Evolutionary conservation across 2,797 vertebrate species (phyloP).

Genomic region (Serranus cabrilla): DNA sequence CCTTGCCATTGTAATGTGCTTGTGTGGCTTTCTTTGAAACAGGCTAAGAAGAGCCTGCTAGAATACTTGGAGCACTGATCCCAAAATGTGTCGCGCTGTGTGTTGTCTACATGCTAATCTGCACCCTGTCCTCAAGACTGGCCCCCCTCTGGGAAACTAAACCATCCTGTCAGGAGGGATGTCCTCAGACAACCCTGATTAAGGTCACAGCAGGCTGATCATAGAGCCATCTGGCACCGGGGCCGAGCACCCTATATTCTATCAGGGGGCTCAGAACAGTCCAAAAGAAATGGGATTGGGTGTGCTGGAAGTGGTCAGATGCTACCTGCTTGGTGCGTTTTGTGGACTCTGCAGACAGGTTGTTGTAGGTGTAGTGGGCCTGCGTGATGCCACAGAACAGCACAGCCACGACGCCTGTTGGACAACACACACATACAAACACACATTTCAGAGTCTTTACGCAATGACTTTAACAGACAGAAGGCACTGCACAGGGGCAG

Average conservation of each 20-base stretch:
- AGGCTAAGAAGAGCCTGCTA: neutral
- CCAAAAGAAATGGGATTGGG: neutral
- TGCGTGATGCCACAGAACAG: conserved; percentile 98
- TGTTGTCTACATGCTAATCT: conserved; percentile 55
- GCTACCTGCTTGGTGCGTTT: conserved; percentile 95
- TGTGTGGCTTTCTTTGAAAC: conserved; percentile 8
- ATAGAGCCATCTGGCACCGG: conserved; percentile 71
- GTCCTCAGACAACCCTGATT: conserved; percentile 74
- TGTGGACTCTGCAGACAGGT: conserved; percentile 95
- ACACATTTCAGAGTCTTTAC: neutral
- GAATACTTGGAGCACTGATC: neutral
- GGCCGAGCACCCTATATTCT: neutral
- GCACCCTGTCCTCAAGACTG: conserved; percentile 41
- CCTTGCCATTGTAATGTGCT: neutral
- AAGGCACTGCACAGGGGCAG: neutral
- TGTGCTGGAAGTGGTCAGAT: neutral
- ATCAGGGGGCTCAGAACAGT: neutral
- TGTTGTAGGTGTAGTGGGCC: conserved; percentile 98
- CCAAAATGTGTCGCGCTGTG: conserved; percentile 9
- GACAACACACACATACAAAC: conserved; percentile 6
- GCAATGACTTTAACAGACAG: neutral
- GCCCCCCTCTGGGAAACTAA: conserved; percentile 47
- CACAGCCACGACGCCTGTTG: conserved; percentile 95
- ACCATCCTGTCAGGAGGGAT: conserved; percentile 45
- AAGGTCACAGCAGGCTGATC: conserved; percentile 77